A percentile compares a stretch with the other conserved stretches of the same genome.
Conservation (phyloP, 1,140 invertebrate genomes). For the Bombus turneri region DNA sequence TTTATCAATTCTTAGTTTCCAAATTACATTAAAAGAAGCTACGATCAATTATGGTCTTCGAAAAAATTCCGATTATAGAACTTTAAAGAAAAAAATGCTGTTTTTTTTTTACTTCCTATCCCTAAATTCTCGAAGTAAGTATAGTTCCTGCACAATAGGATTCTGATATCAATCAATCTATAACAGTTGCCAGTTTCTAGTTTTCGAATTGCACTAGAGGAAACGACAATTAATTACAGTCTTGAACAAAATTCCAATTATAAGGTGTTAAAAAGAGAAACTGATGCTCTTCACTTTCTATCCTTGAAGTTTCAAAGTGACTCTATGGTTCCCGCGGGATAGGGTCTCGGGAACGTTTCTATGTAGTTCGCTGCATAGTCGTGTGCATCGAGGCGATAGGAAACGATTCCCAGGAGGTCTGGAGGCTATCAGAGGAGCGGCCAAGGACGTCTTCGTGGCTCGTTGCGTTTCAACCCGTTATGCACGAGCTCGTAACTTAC, state of each 20-base stretch:
- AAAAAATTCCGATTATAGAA: neutral
- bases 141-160: no score
- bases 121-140: no score
- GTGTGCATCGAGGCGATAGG: conserved; percentile 57
- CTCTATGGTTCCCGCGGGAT: neutral
- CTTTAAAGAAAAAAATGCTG: neutral
- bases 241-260: neutral
- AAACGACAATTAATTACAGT: no score
- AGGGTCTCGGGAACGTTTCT: neutral
- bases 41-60: neutral
- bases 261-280: neutral
- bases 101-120: neutral
- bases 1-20: no score
- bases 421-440: conserved; percentile 68
- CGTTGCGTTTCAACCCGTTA: conserved; percentile 66
- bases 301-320: no score
- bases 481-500: conserved; percentile 52
- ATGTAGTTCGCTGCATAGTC: conserved; percentile 1
- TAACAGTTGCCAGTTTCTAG: neutral
- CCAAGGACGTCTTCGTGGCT: conserved; percentile 73
- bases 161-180: neutral
- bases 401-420: conserved; percentile 68
- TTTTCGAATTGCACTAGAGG: neutral
- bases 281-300: neutral
- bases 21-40: neutral